Evolutionary conservation across 2,113 vertebrate species (phyloP).

Genomic region (Sylvia atricapilla): DNA sequence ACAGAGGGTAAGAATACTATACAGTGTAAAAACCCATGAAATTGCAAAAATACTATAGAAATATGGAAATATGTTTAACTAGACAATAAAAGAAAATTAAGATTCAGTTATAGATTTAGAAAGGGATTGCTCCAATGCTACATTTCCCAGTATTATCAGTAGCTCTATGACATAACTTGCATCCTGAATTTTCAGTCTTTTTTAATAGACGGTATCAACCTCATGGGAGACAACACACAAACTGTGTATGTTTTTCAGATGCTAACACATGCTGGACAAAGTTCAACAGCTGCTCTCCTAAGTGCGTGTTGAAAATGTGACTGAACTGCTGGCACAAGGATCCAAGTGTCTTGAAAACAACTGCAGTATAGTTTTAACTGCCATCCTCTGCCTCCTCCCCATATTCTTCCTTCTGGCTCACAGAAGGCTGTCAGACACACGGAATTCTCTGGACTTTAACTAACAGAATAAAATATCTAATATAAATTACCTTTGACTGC

Average conservation of each 20-base stretch:
- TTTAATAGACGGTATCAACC: background rate
- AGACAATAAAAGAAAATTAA: background rate
- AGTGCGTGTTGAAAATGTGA: background rate
- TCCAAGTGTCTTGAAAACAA: conserved; percentile 5
- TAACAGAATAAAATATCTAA: conserved; percentile 43
- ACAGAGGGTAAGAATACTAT: background rate
- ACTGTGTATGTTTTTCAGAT: background rate
- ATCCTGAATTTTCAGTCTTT: background rate
- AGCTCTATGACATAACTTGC: background rate
- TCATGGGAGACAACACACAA: background rate
- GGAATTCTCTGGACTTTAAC: background rate
- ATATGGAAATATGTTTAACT: background rate
- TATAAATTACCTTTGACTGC: conserved; percentile 55
- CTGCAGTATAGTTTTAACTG: background rate
- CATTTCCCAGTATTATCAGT: background rate
- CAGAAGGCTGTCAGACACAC: conserved; percentile 26
- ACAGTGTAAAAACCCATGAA: background rate
- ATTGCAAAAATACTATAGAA: background rate
- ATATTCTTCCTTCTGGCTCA: conserved; percentile 1
- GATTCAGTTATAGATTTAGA: background rate
- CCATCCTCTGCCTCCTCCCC: background rate
- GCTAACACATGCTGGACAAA: conserved; percentile 5
- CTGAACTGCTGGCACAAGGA: background rate
- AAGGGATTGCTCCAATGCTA: background rate
- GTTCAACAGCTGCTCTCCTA: conserved; percentile 25